Evolutionary conservation across 2,113 vertebrate species (phyloP).

Genomic region (Clarias batrachus): DNA sequence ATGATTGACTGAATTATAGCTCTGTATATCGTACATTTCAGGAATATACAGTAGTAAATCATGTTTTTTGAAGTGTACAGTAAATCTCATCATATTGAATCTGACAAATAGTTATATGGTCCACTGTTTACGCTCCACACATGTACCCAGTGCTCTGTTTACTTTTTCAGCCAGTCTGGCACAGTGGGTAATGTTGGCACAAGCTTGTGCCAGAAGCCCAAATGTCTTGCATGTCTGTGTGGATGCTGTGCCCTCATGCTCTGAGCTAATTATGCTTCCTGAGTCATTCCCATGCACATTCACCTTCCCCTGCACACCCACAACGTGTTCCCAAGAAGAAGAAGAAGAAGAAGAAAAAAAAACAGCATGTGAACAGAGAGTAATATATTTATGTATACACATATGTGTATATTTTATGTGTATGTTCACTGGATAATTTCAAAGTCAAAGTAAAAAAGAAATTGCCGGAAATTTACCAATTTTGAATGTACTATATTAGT

Average conservation of each 20-base stretch:
- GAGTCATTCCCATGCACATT: slow-evolving; percentile 30
- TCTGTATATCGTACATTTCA: neutral
- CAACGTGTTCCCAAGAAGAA: neutral
- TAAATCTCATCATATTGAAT: slow-evolving; percentile 10
- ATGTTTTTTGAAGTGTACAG: neutral
- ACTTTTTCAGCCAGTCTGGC: slow-evolving; percentile 34
- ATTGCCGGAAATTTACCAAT: neutral
- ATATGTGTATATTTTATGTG: too few relatives aligned
- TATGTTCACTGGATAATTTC: neutral
- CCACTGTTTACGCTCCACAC: neutral
- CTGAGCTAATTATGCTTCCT: slow-evolving; percentile 32
- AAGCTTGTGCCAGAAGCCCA: slow-evolving; percentile 35
- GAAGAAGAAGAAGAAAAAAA: neutral
- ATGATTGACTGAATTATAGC: neutral
- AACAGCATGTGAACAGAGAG: neutral
- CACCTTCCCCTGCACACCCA: slow-evolving; percentile 13
- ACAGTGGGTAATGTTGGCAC: slow-evolving; percentile 40
- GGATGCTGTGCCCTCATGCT: slow-evolving; percentile 28
- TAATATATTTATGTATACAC: neutral
- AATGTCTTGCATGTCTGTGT: slow-evolving; percentile 39
- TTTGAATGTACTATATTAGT: neutral
- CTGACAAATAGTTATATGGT: neutral
- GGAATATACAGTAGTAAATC: neutral
- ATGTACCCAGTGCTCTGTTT: slow-evolving; percentile 26
- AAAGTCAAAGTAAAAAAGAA: too few relatives aligned